Evolutionary conservation across 1,140 invertebrate genomes (phyloP), one percentile per base, ranked within the genome.

Genomic region (Monochamus saltuarius): DNA sequence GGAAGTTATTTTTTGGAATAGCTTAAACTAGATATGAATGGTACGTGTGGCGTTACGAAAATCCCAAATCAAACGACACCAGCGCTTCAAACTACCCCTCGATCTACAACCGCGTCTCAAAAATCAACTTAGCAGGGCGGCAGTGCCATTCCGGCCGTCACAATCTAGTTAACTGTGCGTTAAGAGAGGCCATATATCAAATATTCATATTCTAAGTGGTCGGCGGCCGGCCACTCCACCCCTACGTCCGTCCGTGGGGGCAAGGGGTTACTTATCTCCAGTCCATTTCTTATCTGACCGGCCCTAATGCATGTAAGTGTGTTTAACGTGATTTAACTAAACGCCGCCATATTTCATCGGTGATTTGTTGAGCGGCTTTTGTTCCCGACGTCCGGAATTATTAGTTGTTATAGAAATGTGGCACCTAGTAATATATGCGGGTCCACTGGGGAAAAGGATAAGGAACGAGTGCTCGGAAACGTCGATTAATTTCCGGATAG

Each of bases 121-220:
- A 29, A 29, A 29, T 29, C 22, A 29, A 29, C 22, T 6, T 6
- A 6, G 22, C 22, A 2, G 2, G 22, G 2, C 22, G 6, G 39
- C 29, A 56, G 7, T 14, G 37, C 17, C 51, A 56, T 36, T 19
- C 39, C 42, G 6, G 55, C 52, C 34, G 42, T 38, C 13, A 56
- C 29, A 61, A 50, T 56, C 29, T 9, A 56, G 53, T 56, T 56
- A 56, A 56, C 40, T 60, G 58, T 16, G 8, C 46, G 51, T 60
- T 53, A 60, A 60, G 58, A 22, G 11, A 19, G 10, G 56, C 53
- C 22, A 56, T 56, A 49, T 49, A 57, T 56, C 54, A 57, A 61
- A 56, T 56, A 61, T 62, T 56, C 56, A 58, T 58, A 53, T 62
- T 62, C 60, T 62, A 58, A 58, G 60, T 56, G 54, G 56, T 37